Conservation (phyloP, 2,797 vertebrate genomes). For the Sebastiscus albofasciatus region DNA sequence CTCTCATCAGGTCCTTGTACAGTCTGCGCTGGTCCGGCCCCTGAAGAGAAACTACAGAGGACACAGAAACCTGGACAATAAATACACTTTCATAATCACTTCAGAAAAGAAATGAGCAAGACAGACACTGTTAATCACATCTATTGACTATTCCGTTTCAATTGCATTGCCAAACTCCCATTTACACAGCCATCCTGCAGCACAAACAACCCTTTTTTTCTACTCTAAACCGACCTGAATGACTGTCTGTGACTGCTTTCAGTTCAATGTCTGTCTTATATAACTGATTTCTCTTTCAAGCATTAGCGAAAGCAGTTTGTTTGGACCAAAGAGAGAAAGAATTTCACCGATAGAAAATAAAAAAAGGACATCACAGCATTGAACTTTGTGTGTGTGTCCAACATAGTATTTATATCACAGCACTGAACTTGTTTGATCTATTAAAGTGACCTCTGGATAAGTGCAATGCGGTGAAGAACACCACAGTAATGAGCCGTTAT, state of each 20-base stretch:
- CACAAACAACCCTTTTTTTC: neutral
- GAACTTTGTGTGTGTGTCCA: neutral
- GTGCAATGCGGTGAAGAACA: neutral
- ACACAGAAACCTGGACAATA: constrained; percentile 3
- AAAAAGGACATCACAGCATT: neutral
- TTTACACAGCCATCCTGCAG: neutral
- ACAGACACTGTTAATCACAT: neutral
- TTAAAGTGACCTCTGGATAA: no score
- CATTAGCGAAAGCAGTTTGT: neutral
- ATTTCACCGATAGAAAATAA: neutral
- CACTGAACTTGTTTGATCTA: neutral
- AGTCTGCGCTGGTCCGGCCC: constrained; percentile 75
- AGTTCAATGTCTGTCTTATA: neutral
- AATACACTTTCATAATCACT: neutral
- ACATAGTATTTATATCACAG: neutral
- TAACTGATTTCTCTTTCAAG: neutral
- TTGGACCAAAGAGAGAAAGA: neutral
- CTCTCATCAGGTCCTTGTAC: constrained; percentile 70
- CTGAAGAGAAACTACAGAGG: constrained; percentile 76
- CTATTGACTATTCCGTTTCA: neutral
- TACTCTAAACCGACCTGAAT: neutral
- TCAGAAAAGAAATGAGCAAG: neutral
- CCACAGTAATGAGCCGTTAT: no score
- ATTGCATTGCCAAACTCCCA: neutral
- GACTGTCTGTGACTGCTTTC: neutral